phyloP scores from a whole-genome alignment of 2,888 invertebrate species.

The Latrodectus elegans region DNA sequence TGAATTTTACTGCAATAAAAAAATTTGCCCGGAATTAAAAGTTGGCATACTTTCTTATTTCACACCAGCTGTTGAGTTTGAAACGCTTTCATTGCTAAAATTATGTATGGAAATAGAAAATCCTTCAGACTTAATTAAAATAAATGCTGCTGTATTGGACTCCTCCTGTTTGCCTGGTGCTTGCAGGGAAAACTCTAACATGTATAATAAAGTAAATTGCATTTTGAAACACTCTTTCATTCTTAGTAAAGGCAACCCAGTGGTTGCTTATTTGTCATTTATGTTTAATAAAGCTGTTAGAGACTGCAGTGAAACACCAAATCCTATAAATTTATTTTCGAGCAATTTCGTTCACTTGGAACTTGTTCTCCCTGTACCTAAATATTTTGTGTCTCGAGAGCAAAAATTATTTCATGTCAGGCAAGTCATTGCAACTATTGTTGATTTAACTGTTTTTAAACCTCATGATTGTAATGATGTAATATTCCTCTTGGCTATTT shows the following conservation, averaged over 20 bases:
- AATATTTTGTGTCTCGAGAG: background rate
- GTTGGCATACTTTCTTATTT: conserved; percentile 23
- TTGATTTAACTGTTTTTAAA: conserved; percentile 10
- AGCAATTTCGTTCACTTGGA: conserved; percentile 32
- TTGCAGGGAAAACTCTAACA: conserved; percentile 20
- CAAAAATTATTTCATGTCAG: conserved; percentile 12
- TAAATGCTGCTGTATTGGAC: conserved; percentile 7
- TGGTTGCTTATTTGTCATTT: conserved; percentile 40
- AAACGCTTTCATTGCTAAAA: conserved; percentile 31
- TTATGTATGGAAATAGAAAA: background rate
- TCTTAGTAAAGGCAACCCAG: conserved; percentile 37
- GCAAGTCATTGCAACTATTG: conserved; percentile 2
- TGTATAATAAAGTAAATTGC: conserved; percentile 10
- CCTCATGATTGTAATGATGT: conserved; percentile 22
- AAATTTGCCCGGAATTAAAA: conserved; percentile 31
- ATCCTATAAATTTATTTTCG: conserved; percentile 1
- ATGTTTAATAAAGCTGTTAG: conserved; percentile 15
- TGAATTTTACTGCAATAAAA: conserved; percentile 19
- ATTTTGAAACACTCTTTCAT: conserved; percentile 36
- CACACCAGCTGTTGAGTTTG: conserved; percentile 44
- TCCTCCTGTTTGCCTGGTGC: conserved; percentile 33
- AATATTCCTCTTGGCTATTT: conserved; percentile 19
- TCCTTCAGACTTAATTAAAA: background rate
- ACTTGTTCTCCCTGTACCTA: conserved; percentile 26
- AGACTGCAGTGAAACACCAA: background rate